Conservation (phyloP, 2,797 vertebrate genomes). For the Helicolenus hilgendorfi region DNA sequence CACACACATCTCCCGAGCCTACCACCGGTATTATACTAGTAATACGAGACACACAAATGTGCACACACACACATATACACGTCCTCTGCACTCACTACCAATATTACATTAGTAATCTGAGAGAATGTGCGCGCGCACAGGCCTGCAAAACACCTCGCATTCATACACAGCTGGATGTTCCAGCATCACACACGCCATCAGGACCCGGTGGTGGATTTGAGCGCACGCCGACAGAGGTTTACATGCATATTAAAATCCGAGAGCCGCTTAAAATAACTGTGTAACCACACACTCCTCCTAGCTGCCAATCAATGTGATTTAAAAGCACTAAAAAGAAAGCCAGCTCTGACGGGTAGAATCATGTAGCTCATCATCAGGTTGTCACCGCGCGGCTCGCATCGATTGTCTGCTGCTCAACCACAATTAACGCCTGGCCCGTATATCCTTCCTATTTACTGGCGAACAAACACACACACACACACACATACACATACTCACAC, state of each 20-base stretch:
- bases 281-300: conserved; percentile 61
- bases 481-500: neutral
- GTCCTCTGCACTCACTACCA: conserved; percentile 47
- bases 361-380: conserved; percentile 78
- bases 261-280: conserved; percentile 77
- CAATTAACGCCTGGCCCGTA: conserved; percentile 66
- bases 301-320: conserved; percentile 81
- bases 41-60: conserved; percentile 69
- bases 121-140: conserved; percentile 38
- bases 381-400: conserved; percentile 65
- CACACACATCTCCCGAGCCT: conserved; percentile 65
- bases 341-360: conserved; percentile 54
- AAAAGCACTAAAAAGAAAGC: conserved; percentile 65
- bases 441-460: conserved; percentile 41
- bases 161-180: conserved; percentile 39
- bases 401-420: conserved; percentile 76
- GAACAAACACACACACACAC: conserved; percentile 3
- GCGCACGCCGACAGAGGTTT: conserved; percentile 43
- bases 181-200: conserved; percentile 16
- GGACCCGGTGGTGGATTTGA: conserved; percentile 31
- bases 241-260: conserved; percentile 77
- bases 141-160: conserved; percentile 35
- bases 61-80: conserved; percentile 36
- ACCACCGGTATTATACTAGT: conserved; percentile 78
- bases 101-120: conserved; percentile 76